Evolutionary conservation across 2,113 vertebrate genomes (phyloP), one percentile per base, ranked within the genome.

Genomic region (Pomatostomus ruficeps): DNA sequence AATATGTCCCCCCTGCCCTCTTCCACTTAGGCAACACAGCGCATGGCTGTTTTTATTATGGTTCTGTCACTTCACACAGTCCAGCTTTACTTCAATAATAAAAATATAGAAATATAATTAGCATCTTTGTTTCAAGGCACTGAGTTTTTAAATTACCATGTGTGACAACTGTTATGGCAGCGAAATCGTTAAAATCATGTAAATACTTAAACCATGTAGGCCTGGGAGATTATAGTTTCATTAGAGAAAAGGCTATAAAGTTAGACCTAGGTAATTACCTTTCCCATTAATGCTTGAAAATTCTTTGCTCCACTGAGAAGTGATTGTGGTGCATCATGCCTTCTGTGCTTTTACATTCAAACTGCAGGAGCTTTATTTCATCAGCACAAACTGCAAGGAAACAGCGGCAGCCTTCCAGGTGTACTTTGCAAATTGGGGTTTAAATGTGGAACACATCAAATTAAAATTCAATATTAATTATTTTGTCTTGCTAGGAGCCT

Each of bases 391-490:
- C 98, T 97, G 98, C 98, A 98, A 97, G 97, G 97, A 95, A 98
- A 95, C 98, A 97, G 98, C 98, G 92, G 98, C 98, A 96, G 98
- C 98, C 97, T 99, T 99, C 99, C 99, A 99, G 99, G 99, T 99
- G 98, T 98, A 98, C 97, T 97, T 95, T 98, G 99, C 98, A 99
- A 99, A 99, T 99, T 99, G 99, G 98, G 98, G 99, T 98, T 98
- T 99, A 98, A 98, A 98, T 98, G 98, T 98, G 98, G 98, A 99
- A 99, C 98, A 96, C 98, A 99, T 99, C 99, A 99, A 99, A 99
- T 99, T 98, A 98, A 98, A 98, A 99, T 99, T 99, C 99, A 99
- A 99, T 99, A 99, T 99, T 99, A 98, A 99, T 99, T 98, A 99
- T 98, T 99, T 98, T 98, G 98, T 98, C 98, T 98, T 98, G 98